These are phyloP conservation scores for Heteronetta atricapilla DNA, from an alignment of 2,113 vertebrate species.

Conservation along the genomic window DNA sequence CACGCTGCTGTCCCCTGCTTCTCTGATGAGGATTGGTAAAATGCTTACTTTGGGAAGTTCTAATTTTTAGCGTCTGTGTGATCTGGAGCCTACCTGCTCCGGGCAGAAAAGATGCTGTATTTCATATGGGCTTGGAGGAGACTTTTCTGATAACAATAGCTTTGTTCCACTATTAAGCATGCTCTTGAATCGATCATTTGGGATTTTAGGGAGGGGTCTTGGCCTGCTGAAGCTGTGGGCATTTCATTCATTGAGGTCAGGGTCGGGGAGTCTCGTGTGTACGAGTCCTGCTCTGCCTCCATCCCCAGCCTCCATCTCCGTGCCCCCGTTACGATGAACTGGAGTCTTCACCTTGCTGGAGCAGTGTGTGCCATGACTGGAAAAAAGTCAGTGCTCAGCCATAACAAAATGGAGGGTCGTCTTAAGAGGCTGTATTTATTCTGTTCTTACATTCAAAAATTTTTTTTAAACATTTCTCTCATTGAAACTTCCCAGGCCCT, in stretches of 20 bases:
- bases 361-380: not conserved
- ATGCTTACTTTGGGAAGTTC: not conserved
- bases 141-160: not conserved
- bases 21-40: not conserved
- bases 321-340: rapidly evolving
- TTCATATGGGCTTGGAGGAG: not conserved
- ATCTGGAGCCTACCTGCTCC: not conserved
- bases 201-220: not conserved
- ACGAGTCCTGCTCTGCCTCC: not conserved
- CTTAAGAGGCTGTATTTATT: not conserved
- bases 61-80: not conserved
- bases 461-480: not conserved
- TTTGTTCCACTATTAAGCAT: not conserved
- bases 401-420: not conserved
- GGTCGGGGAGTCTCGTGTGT: not conserved
- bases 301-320: not conserved
- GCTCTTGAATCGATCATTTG: not conserved
- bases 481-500: not conserved
- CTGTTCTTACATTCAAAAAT: not conserved
- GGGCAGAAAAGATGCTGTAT: not conserved
- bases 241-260: not conserved
- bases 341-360: not conserved
- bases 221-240: not conserved
- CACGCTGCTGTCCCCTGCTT: not conserved
- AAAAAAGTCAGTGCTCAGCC: not conserved